Evolutionary conservation across 2,113 vertebrate genomes (phyloP).

Genomic region (Prionailurus bengalensis): DNA sequence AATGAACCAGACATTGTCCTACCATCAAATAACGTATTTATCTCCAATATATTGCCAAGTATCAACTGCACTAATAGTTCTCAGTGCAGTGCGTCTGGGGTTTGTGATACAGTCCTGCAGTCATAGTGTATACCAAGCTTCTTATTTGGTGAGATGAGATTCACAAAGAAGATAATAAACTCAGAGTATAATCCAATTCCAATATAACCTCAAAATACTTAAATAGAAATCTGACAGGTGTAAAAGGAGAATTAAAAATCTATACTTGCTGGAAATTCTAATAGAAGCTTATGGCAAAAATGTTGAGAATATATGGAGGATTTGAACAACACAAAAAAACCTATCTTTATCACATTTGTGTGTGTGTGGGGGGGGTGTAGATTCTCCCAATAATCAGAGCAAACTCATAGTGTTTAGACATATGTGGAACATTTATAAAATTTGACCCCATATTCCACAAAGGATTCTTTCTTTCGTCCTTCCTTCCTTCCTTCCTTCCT

Average conservation of each 20-base stretch:
- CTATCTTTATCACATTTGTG: neutral
- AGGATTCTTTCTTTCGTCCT: neutral
- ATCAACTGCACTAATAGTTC: neutral
- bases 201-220: neutral
- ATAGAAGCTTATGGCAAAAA: neutral
- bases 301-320: neutral
- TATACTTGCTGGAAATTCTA: neutral
- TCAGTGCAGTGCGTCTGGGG: neutral
- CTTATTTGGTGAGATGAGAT: neutral
- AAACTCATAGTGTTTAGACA: neutral
- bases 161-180: neutral
- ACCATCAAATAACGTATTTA: neutral
- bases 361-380: neutral
- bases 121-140: neutral
- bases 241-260: slow-evolving; percentile 7
- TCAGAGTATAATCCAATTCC: neutral
- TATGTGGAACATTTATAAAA: neutral
- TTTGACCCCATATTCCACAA: neutral
- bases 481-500: too few relatives aligned
- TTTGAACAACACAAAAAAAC: neutral
- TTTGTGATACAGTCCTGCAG: neutral
- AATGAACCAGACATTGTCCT: neutral
- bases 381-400: neutral
- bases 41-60: neutral
- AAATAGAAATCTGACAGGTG: slow-evolving; percentile 18